Evolutionary conservation across 2,113 vertebrate genomes (phyloP), one percentile per base, ranked within the genome.

Genomic region (Delphinapterus leucas): DNA sequence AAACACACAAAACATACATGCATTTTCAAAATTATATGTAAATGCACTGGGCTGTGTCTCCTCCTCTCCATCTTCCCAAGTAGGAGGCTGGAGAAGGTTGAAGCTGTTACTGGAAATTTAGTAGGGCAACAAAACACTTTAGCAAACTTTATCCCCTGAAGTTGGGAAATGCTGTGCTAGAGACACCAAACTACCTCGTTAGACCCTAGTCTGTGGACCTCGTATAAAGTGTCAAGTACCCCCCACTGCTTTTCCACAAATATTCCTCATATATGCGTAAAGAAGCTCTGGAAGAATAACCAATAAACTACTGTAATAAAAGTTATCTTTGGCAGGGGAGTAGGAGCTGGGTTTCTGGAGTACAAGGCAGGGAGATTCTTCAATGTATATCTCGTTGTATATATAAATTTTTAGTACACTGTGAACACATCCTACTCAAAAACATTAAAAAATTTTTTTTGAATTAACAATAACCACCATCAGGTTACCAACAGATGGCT

Each of bases 141-240:
- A 94, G 97, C 96, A 77, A 96, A 96, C 97, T 58, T 85, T 41
- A 96, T 93, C 98, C 97, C 97, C 97, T 98, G 96, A 98, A 97
- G 90, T 94, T 96, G 86, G 65, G 88, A 49, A 65, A 87, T 2
- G 4, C 1, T 14, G 81, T 67, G 89, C 90, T 44, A n/a, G 67
- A 89, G 95, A 90, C n/a, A 65, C 99, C 98, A 99, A 97, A 99
- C 99, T 55, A 99, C 99, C 96, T 99, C 99, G 41, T 99, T 81
- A 92, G 95, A 90, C 89, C 99, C 99, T 97, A 99, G 98, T 97
- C 99, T 98, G 94, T 99, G 99, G 93, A 99, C 98, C 93, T 99
- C 99, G 53, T 99, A 99, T 73, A 99, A 98, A 90, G 97, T 96
- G 85, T 99, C 99, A 84, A 99, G 98, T 94, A 99, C 98, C 87